These are phyloP conservation scores for Drosophila pandora DNA, from an alignment of 1,140 invertebrate species.

Conservation along the genomic window DNA sequence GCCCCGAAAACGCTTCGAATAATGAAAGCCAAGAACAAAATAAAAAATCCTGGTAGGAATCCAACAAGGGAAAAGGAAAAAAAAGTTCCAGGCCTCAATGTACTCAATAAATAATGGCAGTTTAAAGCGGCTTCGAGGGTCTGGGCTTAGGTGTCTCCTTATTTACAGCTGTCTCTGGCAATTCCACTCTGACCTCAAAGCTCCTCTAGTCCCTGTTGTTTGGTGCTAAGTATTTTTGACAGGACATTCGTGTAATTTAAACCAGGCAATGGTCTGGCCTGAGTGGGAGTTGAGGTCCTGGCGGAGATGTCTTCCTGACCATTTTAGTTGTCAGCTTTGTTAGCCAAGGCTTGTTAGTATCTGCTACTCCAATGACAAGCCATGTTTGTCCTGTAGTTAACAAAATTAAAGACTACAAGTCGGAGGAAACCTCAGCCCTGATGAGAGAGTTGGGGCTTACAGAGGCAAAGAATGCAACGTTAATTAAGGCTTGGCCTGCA, in stretches of 20 bases:
- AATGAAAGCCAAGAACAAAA: conserved; percentile 41
- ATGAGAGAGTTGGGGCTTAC: neutral
- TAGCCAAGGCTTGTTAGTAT: conserved; percentile 33
- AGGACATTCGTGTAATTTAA: conserved; percentile 69
- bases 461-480: neutral
- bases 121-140: conserved; percentile 37
- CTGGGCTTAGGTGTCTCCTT: conserved; percentile 11
- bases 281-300: neutral
- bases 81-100: conserved; percentile 51
- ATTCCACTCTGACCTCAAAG: conserved; percentile 32
- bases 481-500: conserved; percentile 13
- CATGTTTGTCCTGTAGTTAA: conserved; percentile 39
- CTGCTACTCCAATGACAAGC: conserved; percentile 28
- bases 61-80: conserved; percentile 1
- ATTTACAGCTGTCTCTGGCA: conserved; percentile 54
- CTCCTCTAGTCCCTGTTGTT: conserved; percentile 2
- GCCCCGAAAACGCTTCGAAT: conserved; percentile 63
- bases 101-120: conserved; percentile 67
- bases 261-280: conserved; percentile 8
- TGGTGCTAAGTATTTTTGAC: conserved; percentile 67
- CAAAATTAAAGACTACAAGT: conserved; percentile 40
- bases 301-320: conserved; percentile 14
- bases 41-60: neutral
- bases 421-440: conserved; percentile 10
- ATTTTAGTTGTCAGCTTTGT: conserved; percentile 50